Percentiles rank a stretch among this genome's conserved stretches.
Conservation (phyloP, 2,797 vertebrate species). For the Caiman crocodilus region DNA sequence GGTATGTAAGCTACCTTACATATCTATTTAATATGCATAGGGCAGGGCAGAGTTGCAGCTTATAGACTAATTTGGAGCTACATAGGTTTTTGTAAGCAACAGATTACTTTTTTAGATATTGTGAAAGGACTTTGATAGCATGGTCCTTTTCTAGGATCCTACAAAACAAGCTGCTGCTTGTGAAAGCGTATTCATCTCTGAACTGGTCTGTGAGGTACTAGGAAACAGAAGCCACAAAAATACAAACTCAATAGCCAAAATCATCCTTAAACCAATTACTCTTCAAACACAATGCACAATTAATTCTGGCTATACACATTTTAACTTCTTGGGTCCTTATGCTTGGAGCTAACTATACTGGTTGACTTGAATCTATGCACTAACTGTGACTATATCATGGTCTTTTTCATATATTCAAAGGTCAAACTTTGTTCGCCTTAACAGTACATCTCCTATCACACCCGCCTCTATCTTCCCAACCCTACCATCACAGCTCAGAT, state of each 20-base stretch:
- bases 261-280: neutral
- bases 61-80: too few species aligned
- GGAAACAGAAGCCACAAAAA: neutral
- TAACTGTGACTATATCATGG: rapidly evolving
- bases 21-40: neutral
- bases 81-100: too few species aligned
- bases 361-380: rapidly evolving
- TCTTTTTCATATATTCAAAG: neutral
- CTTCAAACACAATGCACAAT: neutral
- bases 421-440: neutral
- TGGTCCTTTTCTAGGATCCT: too few species aligned
- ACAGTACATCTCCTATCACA: rapidly evolving
- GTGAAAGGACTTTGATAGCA: too few species aligned
- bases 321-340: neutral
- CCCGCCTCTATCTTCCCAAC: neutral
- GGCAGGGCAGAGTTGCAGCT: too few species aligned
- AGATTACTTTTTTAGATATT: too few species aligned
- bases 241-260: neutral
- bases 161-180: too few species aligned
- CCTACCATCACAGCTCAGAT: neutral
- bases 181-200: too few species aligned
- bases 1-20: neutral
- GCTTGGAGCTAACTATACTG: neutral
- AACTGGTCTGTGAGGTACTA: too few species aligned
- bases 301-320: neutral